Conservation (phyloP, 2,113 vertebrate genomes). For the Platichthys flesus region DNA sequence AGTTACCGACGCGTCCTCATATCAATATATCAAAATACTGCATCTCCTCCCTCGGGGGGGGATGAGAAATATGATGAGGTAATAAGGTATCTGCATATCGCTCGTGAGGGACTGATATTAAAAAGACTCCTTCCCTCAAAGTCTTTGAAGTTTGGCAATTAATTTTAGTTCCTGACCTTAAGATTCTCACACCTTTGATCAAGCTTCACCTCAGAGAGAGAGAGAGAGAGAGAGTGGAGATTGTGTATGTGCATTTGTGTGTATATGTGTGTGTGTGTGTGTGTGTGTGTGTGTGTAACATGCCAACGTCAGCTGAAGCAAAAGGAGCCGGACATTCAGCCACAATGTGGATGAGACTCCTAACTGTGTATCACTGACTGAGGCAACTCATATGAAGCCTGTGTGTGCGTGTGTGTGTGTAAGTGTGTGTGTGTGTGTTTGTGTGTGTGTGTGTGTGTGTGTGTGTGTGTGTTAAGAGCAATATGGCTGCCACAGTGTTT, state of each 20-base stretch:
- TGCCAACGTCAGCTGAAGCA: constrained; percentile 64
- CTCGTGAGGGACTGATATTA: constrained; percentile 34
- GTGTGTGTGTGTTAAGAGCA: background rate
- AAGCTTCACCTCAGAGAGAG: background rate
- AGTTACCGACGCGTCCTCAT: constrained; percentile 40
- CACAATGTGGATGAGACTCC: constrained; percentile 74
- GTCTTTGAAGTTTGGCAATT: background rate
- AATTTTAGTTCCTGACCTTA: background rate
- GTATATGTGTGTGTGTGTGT: constrained; percentile 1
- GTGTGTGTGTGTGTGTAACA: constrained; percentile 34
- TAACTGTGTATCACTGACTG: constrained; percentile 68
- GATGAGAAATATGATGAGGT: constrained; percentile 27
- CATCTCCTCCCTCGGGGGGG: constrained; percentile 26
- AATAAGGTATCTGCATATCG: constrained; percentile 54
- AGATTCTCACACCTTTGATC: constrained; percentile 28
- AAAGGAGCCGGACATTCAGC: constrained; percentile 53
- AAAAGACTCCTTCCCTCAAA: constrained; percentile 27
- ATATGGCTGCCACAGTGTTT: constrained; percentile 29
- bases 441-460: constrained; percentile 9
- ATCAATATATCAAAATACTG: constrained; percentile 41
- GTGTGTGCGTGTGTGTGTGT: constrained; percentile 11
- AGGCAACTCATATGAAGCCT: constrained; percentile 21
- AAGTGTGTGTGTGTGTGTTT: background rate
- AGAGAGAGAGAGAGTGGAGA: too few relatives aligned
- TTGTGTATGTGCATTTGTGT: constrained; percentile 5